These are phyloP conservation scores for Malacosoma neustria DNA, from an alignment of 2,888 invertebrate species.

Conservation along the genomic window DNA sequence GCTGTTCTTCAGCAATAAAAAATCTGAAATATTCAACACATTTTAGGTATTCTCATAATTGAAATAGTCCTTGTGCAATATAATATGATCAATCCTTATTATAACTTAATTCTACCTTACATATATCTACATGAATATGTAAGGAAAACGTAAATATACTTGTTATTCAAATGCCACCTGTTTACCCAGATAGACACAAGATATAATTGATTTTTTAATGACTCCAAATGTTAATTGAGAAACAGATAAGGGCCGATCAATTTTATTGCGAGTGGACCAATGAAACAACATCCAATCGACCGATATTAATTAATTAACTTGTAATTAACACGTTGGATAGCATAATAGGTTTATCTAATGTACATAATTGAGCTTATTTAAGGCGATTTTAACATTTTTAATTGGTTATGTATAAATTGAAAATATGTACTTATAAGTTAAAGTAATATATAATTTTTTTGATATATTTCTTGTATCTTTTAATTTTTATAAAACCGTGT, in stretches of 20 bases:
- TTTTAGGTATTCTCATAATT: no score
- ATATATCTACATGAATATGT: no score
- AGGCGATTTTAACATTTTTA: background rate
- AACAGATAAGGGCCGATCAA: constrained; percentile 30
- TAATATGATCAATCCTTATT: no score
- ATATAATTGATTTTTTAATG: constrained; percentile 17
- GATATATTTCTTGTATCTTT: no score
- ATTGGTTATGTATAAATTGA: background rate
- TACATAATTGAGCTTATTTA: background rate
- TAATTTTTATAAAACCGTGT: no score
- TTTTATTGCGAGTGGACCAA: constrained; percentile 26
- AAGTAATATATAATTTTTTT: no score
- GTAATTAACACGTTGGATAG: constrained; percentile 21
- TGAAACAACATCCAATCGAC: constrained; percentile 26
- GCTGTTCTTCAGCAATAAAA: no score
- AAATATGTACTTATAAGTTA: no score
- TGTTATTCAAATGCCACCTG: constrained; percentile 19
- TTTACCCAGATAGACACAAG: constrained; percentile 18
- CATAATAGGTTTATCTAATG: background rate
- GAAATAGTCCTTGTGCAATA: no score
- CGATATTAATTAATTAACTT: constrained; percentile 26
- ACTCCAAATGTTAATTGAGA: constrained; percentile 31
- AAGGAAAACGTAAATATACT: background rate
- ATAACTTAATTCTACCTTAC: no score
- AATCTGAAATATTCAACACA: no score